phyloP scores from a whole-genome alignment of 2,113 vertebrate species.

The Nestor notabilis region DNA sequence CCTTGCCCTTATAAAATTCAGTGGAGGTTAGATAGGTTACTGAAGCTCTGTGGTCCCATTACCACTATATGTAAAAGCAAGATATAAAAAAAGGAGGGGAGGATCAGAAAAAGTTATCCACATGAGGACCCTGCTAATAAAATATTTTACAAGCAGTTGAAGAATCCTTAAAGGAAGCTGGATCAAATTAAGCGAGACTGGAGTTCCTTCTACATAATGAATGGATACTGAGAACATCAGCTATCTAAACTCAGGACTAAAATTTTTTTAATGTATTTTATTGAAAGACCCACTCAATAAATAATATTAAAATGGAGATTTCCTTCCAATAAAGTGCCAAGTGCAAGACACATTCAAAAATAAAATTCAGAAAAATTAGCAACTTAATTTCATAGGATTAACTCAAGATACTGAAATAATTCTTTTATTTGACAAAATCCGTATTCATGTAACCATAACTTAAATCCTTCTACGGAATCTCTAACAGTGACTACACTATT shows the following conservation, averaged over 20 bases:
- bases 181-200: background rate
- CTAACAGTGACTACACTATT: background rate
- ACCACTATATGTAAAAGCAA: background rate
- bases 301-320: background rate
- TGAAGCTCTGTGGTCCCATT: background rate
- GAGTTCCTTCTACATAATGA: background rate
- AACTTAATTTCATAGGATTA: background rate
- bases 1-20: conserved; percentile 28
- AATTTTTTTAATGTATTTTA: background rate
- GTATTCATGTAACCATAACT: background rate
- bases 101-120: background rate
- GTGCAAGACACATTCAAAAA: background rate
- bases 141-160: background rate
- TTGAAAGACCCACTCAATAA: background rate
- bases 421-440: background rate
- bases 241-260: background rate
- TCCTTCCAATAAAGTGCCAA: background rate
- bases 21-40: background rate
- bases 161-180: background rate
- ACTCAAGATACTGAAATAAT: background rate
- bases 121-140: background rate
- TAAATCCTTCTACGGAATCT: background rate
- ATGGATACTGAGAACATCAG: background rate
- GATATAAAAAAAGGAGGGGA: background rate
- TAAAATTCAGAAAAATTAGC: background rate